Base-by-base conservation (phyloP, 2,888 invertebrate genomes). In the Anagyrus pseudococci region DNA sequence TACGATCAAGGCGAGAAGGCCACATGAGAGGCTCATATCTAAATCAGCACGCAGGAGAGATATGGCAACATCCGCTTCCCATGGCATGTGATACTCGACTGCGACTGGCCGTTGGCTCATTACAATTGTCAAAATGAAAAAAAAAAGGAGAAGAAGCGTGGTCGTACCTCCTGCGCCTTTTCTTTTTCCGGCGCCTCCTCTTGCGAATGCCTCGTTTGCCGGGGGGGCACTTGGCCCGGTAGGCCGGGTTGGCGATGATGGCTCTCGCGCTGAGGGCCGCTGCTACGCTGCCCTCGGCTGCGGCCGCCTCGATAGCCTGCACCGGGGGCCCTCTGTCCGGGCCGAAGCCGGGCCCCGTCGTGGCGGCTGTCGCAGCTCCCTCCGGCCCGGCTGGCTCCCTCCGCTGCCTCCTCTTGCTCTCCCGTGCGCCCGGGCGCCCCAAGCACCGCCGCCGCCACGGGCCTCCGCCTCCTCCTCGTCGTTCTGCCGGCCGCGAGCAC, bases 281-380 rank as follows among this genome's bases (percentile, higher is more conserved):
- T 75, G 78, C 77, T 78, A 75, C 67, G 77, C 75, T 71, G 74
- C 58, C 70, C 67, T 69, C 69, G 72, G 67, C n/a, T n/a, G n/a
- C 68, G 70, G 68, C 56, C 68, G 68, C 71, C 71, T 68, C 62
- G 69, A 67, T 61, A 76, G 76, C 78, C 77, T 77, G 80, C 78
- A 77, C 78, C 80, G 79, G 78, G 79, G 80, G 76, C 79, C 77
- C 71, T 75, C 73, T 73, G 71, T 72, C 70, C 64, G 56, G 74
- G 77, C 78, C 80, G 77, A 77, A 73, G 77, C 78, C 73, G 77
- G 80, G 78, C 78, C 75, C 80, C 80, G 80, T 80, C 76, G 80
- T 79, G 74, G 73, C 69, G 22, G 62, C 53, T 46, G 65, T 48
- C 37, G 41, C 33, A 4, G 43, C 47, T 37, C 25, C 29, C 29